Evolutionary conservation across 1,140 invertebrate genomes (phyloP).

Genomic region (Polypedilum pembai): DNA sequence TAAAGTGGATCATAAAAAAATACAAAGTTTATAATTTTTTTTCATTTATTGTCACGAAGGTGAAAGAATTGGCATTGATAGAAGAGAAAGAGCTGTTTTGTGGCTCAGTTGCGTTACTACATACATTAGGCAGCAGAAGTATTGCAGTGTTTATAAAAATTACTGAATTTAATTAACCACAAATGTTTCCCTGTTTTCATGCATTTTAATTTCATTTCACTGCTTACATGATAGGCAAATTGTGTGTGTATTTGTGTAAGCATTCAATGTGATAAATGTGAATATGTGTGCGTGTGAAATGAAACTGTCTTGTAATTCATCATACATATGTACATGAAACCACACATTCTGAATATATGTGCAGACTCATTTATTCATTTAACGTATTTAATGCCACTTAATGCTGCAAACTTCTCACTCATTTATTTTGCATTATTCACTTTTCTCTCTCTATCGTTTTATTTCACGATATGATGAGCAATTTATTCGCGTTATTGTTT

Average conservation of each 20-base stretch:
- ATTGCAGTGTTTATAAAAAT: neutral
- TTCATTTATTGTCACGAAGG: constrained; percentile 7
- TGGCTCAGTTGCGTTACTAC: neutral
- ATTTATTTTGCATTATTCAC: neutral
- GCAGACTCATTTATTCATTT: constrained; percentile 24
- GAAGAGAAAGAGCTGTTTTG: neutral
- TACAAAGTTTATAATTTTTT: constrained; percentile 12
- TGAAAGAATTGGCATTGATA: neutral
- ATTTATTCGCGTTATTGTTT: neutral
- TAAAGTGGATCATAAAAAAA: constrained; percentile 22
- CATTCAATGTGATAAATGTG: too few species aligned
- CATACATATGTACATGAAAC: neutral
- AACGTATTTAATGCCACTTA: constrained; percentile 26
- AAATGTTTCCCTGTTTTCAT: neutral
- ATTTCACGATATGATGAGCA: constrained; percentile 1
- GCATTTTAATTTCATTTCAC: constrained; percentile 3
- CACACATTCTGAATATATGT: neutral
- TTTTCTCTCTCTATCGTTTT: neutral
- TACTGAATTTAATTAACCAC: constrained; percentile 7
- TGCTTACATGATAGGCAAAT: neutral
- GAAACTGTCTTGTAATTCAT: constrained; percentile 11
- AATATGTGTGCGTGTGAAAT: neutral
- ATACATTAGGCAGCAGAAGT: neutral
- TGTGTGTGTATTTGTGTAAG: too few species aligned
- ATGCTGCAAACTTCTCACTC: neutral